Conservation (phyloP, 1,140 invertebrate species). For the Ectropis grisescens region DNA sequence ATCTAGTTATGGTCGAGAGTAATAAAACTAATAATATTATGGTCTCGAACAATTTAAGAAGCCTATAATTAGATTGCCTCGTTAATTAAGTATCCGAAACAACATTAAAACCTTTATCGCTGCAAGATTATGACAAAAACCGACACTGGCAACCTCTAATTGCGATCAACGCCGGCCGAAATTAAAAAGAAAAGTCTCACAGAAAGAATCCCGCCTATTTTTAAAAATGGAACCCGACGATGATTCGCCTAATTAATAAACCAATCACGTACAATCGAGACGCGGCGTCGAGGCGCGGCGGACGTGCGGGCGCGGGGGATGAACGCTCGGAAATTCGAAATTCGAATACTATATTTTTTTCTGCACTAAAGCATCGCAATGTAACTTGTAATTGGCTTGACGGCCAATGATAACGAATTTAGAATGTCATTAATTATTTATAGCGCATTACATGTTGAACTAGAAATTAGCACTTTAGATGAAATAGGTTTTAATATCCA, state of each 20-base stretch:
- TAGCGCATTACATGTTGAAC: constrained; percentile 19
- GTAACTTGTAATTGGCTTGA: constrained; percentile 64
- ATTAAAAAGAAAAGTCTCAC: constrained; percentile 66
- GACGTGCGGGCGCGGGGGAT: constrained; percentile 66
- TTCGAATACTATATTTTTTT: constrained; percentile 67
- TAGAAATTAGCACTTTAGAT: constrained; percentile 22
- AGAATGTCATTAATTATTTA: constrained; percentile 36
- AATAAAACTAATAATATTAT: no score
- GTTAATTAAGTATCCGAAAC: constrained; percentile 40
- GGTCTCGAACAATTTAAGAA: constrained; percentile 12
- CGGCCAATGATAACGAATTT: constrained; percentile 41
- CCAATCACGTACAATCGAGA: constrained; percentile 68
- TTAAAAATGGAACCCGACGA: constrained; percentile 69
- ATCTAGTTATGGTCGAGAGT: no score
- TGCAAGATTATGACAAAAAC: constrained; percentile 53
- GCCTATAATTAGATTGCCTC: constrained; percentile 23
- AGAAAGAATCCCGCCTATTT: constrained; percentile 69
- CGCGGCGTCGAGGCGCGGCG: constrained; percentile 63
- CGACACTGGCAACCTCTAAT: constrained; percentile 52
- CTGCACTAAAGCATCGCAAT: constrained; percentile 55
- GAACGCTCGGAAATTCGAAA: constrained; percentile 66
- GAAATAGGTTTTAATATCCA: constrained; percentile 12
- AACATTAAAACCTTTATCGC: constrained; percentile 36
- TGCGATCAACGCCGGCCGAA: constrained; percentile 60
- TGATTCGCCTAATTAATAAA: constrained; percentile 70